Conservation (phyloP, 2,113 vertebrate genomes). For the Ancistrus triradiatus region DNA sequence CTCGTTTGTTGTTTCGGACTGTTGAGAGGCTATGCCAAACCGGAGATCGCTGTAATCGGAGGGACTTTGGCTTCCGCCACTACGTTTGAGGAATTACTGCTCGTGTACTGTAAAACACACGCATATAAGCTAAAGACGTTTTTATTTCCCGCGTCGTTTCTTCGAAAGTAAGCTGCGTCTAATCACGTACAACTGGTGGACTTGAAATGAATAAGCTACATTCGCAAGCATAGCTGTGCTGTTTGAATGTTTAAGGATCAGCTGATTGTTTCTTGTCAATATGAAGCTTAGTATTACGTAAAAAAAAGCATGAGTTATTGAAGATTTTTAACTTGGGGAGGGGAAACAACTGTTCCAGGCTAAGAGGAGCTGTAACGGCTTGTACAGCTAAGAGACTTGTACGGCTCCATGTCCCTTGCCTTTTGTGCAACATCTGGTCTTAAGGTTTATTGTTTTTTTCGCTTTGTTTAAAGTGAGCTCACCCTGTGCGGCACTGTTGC, state of each 20-base stretch:
- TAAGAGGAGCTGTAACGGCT: background rate
- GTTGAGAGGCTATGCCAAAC: slow-evolving; percentile 37
- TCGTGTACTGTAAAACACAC: slow-evolving; percentile 43
- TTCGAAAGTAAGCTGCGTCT: slow-evolving; percentile 10
- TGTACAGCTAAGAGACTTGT: slow-evolving; percentile 8
- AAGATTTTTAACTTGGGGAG: slow-evolving; percentile 1
- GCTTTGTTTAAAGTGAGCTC: slow-evolving; percentile 8
- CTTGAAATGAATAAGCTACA: slow-evolving; percentile 38
- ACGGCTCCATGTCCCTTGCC: slow-evolving; percentile 2
- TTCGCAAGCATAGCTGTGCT: slow-evolving; percentile 24
- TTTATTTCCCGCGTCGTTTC: slow-evolving; percentile 19
- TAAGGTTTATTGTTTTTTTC: background rate
- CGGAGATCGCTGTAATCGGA: background rate
- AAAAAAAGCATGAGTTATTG: slow-evolving; percentile 12
- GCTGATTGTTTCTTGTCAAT: slow-evolving; percentile 42
- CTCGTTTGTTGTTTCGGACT: slow-evolving; percentile 28
- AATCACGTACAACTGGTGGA: background rate
- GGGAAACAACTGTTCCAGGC: background rate
- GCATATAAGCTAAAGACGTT: slow-evolving; percentile 43
- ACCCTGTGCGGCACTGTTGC: background rate
- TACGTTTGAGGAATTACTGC: slow-evolving; percentile 20
- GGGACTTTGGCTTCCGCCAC: slow-evolving; percentile 29
- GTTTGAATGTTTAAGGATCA: slow-evolving; percentile 51
- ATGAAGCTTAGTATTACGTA: slow-evolving; percentile 41
- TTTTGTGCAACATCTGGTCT: slow-evolving; percentile 18